Evolutionary conservation across 2,797 vertebrate species (phyloP), one percentile per base, ranked within the genome.

Genomic region (Dromococcyx pavoninus): DNA sequence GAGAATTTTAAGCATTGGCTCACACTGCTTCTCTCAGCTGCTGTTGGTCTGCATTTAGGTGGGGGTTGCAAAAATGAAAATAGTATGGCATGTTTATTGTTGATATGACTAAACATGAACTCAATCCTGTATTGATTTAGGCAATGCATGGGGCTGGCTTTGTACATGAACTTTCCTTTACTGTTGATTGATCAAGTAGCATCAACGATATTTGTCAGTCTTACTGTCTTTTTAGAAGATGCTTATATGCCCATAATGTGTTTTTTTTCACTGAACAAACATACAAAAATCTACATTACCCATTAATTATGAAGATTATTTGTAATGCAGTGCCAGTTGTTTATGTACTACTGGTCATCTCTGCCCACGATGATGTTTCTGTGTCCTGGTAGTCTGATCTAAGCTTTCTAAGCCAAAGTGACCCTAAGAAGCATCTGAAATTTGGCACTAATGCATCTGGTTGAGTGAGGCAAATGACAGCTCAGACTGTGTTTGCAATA

Each of bases 1-100:
- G 44, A 89, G 65, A 67, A 69, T 93, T 94, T 79, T 76, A 85
- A 85, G 72, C 61, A 58, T 86, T 54, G 39, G 44, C 88, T 96
- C 77, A 79, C 64, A 57, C 43, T 85, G 66, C 43, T 84, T 58
- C 73, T 87, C 66, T 84, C 76, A 94, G 80, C 77, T 84, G 50
- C 86, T 74, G 48, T 35, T 64, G 35, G 17, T 75, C 67, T 83
- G 43, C 2, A 0, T 89, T 91, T 65, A 64, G 60, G 58, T 84
- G 33, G 30, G 17, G 33, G 41, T 90, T 82, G 84, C 33, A 67
- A 74, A 74, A 71, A 4, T 0, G 2, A 71, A 84, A 89, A 24
- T 35, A 35, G 15, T n/a, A 22, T 53, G n/a, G 51, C 28, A 56
- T 0, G 0, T 13, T 76, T 89, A 46, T 30, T 82, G 83, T 37